Conservation (phyloP, 2,113 vertebrate genomes). For the Pampusana beccarii region DNA sequence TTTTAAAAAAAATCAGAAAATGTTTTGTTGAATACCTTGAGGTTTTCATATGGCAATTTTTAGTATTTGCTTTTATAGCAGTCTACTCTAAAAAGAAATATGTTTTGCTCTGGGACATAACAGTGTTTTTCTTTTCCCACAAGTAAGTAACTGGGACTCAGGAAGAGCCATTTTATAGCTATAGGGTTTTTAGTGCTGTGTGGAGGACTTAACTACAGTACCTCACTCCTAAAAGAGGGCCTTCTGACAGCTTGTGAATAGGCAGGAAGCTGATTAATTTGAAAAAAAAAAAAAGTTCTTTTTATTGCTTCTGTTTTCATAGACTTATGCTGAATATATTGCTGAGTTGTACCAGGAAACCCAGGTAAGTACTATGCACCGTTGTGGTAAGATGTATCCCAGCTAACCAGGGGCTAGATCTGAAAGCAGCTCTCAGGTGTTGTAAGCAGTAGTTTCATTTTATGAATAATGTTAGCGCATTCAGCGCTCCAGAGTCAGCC, state of each 20-base stretch:
- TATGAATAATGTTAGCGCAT: background rate
- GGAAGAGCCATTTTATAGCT: background rate
- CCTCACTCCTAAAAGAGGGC: background rate
- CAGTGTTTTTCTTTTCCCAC: conserved; percentile 5
- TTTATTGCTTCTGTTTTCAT: background rate
- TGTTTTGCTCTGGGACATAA: background rate
- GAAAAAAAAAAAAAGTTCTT: background rate
- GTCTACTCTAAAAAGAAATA: background rate
- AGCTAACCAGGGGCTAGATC: background rate
- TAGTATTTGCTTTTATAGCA: conserved; percentile 24
- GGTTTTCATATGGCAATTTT: conserved; percentile 8
- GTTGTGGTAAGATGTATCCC: background rate
- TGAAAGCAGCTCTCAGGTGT: background rate
- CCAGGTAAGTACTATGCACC: background rate
- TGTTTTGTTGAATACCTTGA: background rate
- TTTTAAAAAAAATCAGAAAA: background rate
- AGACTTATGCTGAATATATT: background rate
- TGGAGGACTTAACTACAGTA: background rate
- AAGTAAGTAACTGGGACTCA: background rate
- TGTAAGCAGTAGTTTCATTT: background rate
- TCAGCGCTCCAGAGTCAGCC: background rate
- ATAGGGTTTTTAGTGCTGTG: background rate
- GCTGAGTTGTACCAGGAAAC: background rate
- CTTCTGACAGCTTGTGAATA: background rate
- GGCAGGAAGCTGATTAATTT: background rate